Conservation (phyloP, 92 coral and sea anemone genomes). For the Zoanthus solanderi region DNA sequence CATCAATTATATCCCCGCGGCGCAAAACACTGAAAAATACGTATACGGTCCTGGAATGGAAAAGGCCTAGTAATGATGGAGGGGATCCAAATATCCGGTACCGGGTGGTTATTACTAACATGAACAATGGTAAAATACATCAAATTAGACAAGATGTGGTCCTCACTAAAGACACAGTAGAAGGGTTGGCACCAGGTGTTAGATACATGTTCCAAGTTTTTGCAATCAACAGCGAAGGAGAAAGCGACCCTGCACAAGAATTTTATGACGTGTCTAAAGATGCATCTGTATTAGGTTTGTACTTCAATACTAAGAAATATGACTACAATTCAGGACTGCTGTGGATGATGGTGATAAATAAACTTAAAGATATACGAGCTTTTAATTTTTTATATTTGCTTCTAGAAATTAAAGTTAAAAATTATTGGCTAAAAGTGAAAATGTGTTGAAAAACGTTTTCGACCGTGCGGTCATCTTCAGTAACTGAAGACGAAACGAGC, state of each 20-base stretch:
- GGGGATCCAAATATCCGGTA: conserved; percentile 27
- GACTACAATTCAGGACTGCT: no score
- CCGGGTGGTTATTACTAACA: conserved; percentile 11
- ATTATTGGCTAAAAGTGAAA: no score
- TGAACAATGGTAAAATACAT: background rate
- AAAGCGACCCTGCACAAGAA: conserved; percentile 10
- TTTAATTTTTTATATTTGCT: no score
- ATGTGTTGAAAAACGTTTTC: no score
- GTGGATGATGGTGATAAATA: no score
- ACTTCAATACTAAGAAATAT: background rate
- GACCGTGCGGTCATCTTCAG: no score
- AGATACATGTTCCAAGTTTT: conserved; percentile 33
- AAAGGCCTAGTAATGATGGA: conserved; percentile 11
- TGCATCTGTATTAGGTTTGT: conserved; percentile 2
- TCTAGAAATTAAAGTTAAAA: no score
- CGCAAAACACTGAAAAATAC: conserved; percentile 9
- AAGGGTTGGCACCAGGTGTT: background rate
- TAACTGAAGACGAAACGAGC: no score
- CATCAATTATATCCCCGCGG: background rate
- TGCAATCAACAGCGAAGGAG: conserved; percentile 13
- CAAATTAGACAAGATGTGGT: background rate
- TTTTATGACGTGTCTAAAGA: background rate
- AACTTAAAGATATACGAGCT: no score
- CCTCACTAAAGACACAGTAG: background rate
- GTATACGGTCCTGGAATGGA: conserved; percentile 12